These are phyloP conservation scores for Cantharis rustica DNA, from an alignment of 2,888 invertebrate genomes.

Conservation along the genomic window DNA sequence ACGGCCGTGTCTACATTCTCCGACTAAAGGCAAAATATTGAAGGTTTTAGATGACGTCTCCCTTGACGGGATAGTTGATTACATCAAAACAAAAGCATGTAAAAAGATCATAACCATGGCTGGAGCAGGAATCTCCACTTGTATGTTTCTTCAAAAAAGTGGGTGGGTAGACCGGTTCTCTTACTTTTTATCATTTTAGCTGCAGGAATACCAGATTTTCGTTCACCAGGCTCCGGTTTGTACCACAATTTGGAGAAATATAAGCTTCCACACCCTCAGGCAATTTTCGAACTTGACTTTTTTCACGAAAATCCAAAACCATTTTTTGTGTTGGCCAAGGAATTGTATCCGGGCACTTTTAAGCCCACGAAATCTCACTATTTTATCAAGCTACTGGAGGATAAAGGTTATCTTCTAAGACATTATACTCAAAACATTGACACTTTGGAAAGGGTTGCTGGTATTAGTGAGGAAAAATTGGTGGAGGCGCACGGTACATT, in stretches of 20 bases:
- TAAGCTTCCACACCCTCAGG: slow-evolving; percentile 87
- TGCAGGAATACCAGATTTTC: slow-evolving; percentile 95
- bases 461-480: slow-evolving; percentile 80
- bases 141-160: slow-evolving; percentile 61
- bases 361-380: slow-evolving; percentile 91
- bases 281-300: slow-evolving; percentile 89
- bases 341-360: slow-evolving; percentile 84
- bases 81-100: slow-evolving; percentile 77
- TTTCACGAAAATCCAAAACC: slow-evolving; percentile 89
- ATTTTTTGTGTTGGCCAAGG: slow-evolving; percentile 89
- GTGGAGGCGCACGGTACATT: slow-evolving; percentile 97
- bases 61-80: slow-evolving; percentile 77
- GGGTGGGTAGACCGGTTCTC: background rate
- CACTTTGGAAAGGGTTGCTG: slow-evolving; percentile 85
- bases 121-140: slow-evolving; percentile 96
- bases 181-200: slow-evolving; percentile 60
- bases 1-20: background rate
- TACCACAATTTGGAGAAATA: slow-evolving; percentile 92
- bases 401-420: slow-evolving; percentile 76
- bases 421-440: slow-evolving; percentile 94
- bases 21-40: slow-evolving; percentile 17
- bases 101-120: slow-evolving; percentile 91
- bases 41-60: slow-evolving; percentile 72
- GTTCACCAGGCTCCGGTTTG: slow-evolving; percentile 89
- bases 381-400: slow-evolving; percentile 82